Conservation (phyloP, 2,888 invertebrate species). For the Mamestra brassicae region DNA sequence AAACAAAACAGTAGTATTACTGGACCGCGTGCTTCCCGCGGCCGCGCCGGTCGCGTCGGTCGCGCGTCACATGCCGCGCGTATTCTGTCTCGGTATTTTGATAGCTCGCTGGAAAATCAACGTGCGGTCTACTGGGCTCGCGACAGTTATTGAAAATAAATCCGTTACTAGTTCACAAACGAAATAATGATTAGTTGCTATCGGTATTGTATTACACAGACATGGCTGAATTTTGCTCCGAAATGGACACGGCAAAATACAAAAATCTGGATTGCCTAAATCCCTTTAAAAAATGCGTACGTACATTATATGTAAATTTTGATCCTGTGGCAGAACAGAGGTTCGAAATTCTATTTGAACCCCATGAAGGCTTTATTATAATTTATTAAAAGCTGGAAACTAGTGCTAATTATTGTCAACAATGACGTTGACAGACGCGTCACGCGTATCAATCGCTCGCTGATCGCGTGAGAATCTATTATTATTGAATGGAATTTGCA, state of each 20-base stretch:
- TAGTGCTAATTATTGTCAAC: constrained; percentile 13
- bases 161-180: constrained; percentile 13
- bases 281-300: neutral
- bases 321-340: neutral
- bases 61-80: constrained; percentile 25
- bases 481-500: neutral
- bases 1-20: constrained; percentile 1
- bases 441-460: constrained; percentile 2
- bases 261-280: neutral
- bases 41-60: constrained; percentile 1
- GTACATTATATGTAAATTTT: neutral
- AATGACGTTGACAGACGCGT: neutral
- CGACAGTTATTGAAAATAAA: constrained; percentile 38
- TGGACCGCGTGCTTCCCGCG: neutral
- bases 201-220: neutral
- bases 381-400: neutral
- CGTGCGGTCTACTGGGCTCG: constrained; percentile 28
- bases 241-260: neutral
- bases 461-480: neutral
- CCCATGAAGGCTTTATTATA: neutral
- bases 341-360: neutral
- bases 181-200: neutral
- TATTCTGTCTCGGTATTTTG: constrained; percentile 54
- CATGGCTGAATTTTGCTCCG: neutral
- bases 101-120: constrained; percentile 29